Base-by-base conservation (phyloP, 2,888 invertebrate species). In the Chrysolina americana region DNA sequence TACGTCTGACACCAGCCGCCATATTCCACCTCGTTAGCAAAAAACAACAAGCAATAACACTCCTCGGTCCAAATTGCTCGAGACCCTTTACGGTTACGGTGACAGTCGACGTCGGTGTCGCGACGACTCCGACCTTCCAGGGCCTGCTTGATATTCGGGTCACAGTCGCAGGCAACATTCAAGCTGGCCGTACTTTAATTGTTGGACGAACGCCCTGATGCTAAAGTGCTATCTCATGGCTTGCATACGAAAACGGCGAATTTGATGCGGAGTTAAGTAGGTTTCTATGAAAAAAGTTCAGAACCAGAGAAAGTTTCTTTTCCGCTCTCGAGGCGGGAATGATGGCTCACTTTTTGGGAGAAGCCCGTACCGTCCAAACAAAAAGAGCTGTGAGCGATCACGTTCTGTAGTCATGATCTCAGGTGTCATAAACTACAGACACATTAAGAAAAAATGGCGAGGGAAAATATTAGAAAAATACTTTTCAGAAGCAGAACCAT, bases 211-310 rank as follows among this genome's bases (percentile, higher is more conserved):
- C 83, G 79, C 83, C 82, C 81, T 76, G 77, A 83, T 81, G 82
- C 80, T 82, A 83, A 83, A 83, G 83, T 83, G 83, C 81, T 77
- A 83, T 81, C 82, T 81, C 83, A 82, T 78, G 81, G 79, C 75
- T 80, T 80, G 83, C 82, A 84, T 83, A 82, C 83, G 78, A 82
- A 83, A 82, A 73, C 81, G 75, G 75, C 74, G 50, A 79, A 80
- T 82, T 80, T 79, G 80, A 81, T 76, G 66, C 75, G 75, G 72
- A 79, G 80, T 81, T 80, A 78, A 76, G 75, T 71, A 64, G 68
- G 74, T 78, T 72, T 65, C 68, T 47, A 48, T 71, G 64, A 73
- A 75, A 76, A 72, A 76, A 71, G 65, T 71, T 76, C 59, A 48
- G 44, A 41, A 41, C 44, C 63, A 5, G 71, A 36, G 48, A 62